A percentile compares a stretch with the other conserved stretches of the same genome.
phyloP scores from a whole-genome alignment of 2,797 vertebrate species.

The Acipenser ruthenus region DNA sequence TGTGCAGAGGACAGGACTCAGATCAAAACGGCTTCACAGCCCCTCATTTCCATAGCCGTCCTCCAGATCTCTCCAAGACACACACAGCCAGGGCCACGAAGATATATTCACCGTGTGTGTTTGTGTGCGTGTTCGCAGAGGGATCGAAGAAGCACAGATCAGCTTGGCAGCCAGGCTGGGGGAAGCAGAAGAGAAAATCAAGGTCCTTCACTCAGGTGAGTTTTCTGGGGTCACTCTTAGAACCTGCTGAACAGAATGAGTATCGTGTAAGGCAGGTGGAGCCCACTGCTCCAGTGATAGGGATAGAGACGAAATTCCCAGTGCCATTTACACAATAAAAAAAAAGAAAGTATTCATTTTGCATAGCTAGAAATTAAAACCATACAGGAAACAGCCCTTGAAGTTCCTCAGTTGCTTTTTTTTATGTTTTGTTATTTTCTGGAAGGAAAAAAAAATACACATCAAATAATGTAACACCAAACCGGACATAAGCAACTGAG shows the following conservation, averaged over 20 bases:
- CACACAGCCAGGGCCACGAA: no score
- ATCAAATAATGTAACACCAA: no score
- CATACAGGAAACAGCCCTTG: no score
- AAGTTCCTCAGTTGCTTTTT: no score
- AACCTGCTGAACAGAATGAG: constrained; percentile 4
- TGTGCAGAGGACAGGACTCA: no score
- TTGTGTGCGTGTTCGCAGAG: constrained; percentile 49
- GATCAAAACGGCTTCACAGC: no score
- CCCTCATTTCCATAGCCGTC: no score
- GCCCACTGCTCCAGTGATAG: no score
- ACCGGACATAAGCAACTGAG: no score
- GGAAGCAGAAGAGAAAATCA: constrained; percentile 91
- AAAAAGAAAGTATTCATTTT: background rate
- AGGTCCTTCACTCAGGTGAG: constrained; percentile 86
- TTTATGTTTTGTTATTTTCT: no score
- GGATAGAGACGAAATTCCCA: background rate
- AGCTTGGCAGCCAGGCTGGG: constrained; percentile 75
- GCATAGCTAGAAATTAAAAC: background rate
- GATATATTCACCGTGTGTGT: background rate
- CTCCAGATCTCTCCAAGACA: no score
- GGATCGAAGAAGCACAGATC: constrained; percentile 68
- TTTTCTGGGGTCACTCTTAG: constrained; percentile 1
- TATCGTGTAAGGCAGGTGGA: background rate
- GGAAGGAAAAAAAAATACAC: no score
- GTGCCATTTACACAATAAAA: background rate